Evolutionary conservation across 2,113 vertebrate species (phyloP).

Genomic region (Oncorhynchus keta): DNA sequence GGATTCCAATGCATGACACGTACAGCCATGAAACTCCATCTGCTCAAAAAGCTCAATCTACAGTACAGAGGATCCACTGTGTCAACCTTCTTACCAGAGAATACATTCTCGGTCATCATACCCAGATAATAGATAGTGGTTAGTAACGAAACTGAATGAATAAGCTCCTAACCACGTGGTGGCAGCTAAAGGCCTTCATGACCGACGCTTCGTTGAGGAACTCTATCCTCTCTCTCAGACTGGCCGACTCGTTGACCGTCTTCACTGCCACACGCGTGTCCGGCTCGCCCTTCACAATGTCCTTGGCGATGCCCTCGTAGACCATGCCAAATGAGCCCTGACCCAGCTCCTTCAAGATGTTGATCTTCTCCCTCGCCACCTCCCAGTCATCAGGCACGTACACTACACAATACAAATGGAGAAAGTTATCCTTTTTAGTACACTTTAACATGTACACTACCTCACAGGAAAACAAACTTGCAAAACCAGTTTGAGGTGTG

Average conservation of each 20-base stretch:
- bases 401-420: slow-evolving; percentile 64
- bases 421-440: neutral
- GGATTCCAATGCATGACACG: too few species aligned
- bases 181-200: slow-evolving; percentile 97
- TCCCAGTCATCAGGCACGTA: slow-evolving; percentile 98
- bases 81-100: too few species aligned
- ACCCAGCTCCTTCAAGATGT: slow-evolving; percentile 86
- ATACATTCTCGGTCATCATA: too few species aligned
- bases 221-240: slow-evolving; percentile 93
- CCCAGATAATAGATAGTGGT: too few species aligned
- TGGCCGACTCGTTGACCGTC: slow-evolving; percentile 93
- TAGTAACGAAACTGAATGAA: too few species aligned
- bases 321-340: slow-evolving; percentile 99
- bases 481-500: neutral
- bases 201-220: slow-evolving; percentile 97
- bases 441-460: too few species aligned
- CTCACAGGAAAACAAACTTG: too few species aligned
- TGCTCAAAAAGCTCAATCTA: too few species aligned
- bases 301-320: slow-evolving; percentile 91
- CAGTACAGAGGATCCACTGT: too few species aligned
- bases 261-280: slow-evolving; percentile 92
- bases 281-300: slow-evolving; percentile 89
- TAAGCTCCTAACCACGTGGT: slow-evolving; percentile 86
- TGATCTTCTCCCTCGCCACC: slow-evolving; percentile 91
- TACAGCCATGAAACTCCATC: too few species aligned